Conservation (phyloP, 2,888 invertebrate species). For the Agriopis marginaria region DNA sequence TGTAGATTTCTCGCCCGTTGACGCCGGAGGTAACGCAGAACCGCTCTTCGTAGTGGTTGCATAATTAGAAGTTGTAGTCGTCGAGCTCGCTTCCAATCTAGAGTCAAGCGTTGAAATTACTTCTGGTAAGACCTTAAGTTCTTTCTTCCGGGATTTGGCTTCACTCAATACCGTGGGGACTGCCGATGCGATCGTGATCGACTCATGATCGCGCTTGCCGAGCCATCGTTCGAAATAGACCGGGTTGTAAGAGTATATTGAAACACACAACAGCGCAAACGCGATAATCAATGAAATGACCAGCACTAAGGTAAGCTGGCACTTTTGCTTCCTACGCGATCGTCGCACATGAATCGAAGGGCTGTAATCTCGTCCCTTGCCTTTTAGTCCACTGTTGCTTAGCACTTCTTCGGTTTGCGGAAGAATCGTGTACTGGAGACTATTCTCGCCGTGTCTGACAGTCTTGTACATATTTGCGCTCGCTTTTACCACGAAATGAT, state of each 20-base stretch:
- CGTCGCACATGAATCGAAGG: constrained; percentile 78
- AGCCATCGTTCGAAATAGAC: constrained; percentile 40
- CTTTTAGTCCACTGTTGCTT: constrained; percentile 86
- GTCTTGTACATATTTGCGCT: constrained; percentile 89
- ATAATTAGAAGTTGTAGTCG: constrained; percentile 56
- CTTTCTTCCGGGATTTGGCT: constrained; percentile 74
- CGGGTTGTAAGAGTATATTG: constrained; percentile 65
- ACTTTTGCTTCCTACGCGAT: constrained; percentile 68
- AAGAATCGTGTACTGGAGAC: constrained; percentile 91
- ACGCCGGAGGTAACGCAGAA: constrained; percentile 50
- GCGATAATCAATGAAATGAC: constrained; percentile 70
- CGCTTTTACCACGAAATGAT: constrained; percentile 67
- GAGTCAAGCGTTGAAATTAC: constrained; percentile 60
- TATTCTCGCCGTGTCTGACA: constrained; percentile 91
- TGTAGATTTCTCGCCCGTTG: constrained; percentile 62
- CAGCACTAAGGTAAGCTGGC: constrained; percentile 73
- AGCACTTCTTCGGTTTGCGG: constrained; percentile 90
- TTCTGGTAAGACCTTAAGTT: constrained; percentile 68
- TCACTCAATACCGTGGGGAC: constrained; percentile 67
- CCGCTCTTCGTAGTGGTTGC: constrained; percentile 51
- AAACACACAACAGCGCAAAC: constrained; percentile 49
- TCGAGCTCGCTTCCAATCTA: constrained; percentile 61
- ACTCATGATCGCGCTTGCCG: constrained; percentile 8
- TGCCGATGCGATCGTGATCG: constrained; percentile 51
- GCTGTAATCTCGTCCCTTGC: constrained; percentile 83